A percentile compares a stretch with the other conserved stretches of the same genome.
phyloP scores from a whole-genome alignment of 92 coral and sea anemone species.

The Umimayanthus kanabou region DNA sequence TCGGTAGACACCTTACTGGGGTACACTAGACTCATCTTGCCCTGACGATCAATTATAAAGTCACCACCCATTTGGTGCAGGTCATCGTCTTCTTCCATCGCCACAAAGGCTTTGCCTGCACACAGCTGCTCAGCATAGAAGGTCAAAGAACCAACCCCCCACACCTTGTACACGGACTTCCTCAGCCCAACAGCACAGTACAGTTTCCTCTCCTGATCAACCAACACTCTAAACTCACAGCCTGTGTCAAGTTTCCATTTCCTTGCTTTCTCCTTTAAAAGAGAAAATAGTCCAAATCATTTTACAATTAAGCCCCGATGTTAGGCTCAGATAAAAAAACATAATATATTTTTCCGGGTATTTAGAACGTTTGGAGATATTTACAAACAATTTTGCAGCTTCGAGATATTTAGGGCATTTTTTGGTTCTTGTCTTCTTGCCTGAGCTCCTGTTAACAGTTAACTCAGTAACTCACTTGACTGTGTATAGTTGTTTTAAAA shows the following conservation, averaged over 20 bases:
- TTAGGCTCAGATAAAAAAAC: too few relatives aligned
- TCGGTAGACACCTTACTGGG: constrained; percentile 78
- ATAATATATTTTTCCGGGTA: too few relatives aligned
- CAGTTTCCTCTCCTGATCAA: constrained; percentile 71
- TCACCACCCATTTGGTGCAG: constrained; percentile 96
- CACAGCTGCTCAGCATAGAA: constrained; percentile 91
- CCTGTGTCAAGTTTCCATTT: constrained; percentile 80
- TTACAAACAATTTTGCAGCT: too few relatives aligned
- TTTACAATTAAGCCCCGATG: too few relatives aligned
- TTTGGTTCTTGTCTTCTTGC: too few relatives aligned
- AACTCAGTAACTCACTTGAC: too few relatives aligned
- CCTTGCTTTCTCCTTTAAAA: constrained; percentile 75
- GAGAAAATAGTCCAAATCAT: background rate
- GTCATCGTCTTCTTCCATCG: constrained; percentile 80
- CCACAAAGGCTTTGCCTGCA: constrained; percentile 71
- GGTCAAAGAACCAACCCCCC: constrained; percentile 69
- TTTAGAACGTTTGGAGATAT: too few relatives aligned
- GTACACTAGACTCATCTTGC: constrained; percentile 75
- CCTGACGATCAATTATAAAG: constrained; percentile 75
- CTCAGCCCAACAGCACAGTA: constrained; percentile 81
- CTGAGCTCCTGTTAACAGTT: too few relatives aligned
- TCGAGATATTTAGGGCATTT: too few relatives aligned
- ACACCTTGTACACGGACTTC: constrained; percentile 81
- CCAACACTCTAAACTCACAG: constrained; percentile 75
- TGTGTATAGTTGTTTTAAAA: too few relatives aligned